Conservation (phyloP, 2,888 invertebrate genomes). For the Melanostoma scalare region DNA sequence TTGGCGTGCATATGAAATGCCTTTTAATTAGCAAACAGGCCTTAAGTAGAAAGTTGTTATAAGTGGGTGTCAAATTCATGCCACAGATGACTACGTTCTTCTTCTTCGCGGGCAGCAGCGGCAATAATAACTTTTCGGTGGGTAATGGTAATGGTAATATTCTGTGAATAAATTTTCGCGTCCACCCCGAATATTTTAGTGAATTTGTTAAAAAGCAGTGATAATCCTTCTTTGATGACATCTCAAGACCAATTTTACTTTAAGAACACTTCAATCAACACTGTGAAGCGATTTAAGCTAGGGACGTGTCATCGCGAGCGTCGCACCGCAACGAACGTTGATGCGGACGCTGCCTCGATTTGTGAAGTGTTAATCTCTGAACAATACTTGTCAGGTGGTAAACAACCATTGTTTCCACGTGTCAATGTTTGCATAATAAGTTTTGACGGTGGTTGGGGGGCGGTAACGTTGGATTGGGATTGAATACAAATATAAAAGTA, state of each 20-base stretch:
- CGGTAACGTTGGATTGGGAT: slow-evolving; percentile 14
- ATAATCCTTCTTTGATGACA: slow-evolving; percentile 65
- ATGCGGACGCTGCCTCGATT: slow-evolving; percentile 19
- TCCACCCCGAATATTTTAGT: slow-evolving; percentile 23
- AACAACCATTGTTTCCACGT: slow-evolving; percentile 66
- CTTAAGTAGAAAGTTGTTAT: slow-evolving; percentile 36
- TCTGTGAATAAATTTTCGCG: slow-evolving; percentile 45
- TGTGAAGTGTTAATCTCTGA: slow-evolving; percentile 61
- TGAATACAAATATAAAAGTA: slow-evolving; percentile 18
- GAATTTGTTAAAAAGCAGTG: slow-evolving; percentile 42
- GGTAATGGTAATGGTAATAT: slow-evolving; percentile 18
- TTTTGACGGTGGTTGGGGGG: slow-evolving; percentile 19
- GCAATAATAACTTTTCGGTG: neutral
- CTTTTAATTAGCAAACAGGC: slow-evolving; percentile 63
- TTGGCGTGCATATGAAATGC: slow-evolving; percentile 59
- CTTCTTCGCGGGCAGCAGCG: neutral
- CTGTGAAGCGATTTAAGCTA: slow-evolving; percentile 17
- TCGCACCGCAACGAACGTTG: neutral
- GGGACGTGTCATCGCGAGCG: neutral
- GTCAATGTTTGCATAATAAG: slow-evolving; percentile 57
- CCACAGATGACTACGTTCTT: slow-evolving; percentile 49
- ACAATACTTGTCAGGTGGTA: slow-evolving; percentile 65
- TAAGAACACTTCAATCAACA: slow-evolving; percentile 46
- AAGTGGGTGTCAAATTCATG: slow-evolving; percentile 71
- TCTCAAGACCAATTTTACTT: slow-evolving; percentile 53